Percentiles rank a stretch among this genome's conserved stretches.
Conservation (phyloP, 2,113 vertebrate species). For the Mugil cephalus region DNA sequence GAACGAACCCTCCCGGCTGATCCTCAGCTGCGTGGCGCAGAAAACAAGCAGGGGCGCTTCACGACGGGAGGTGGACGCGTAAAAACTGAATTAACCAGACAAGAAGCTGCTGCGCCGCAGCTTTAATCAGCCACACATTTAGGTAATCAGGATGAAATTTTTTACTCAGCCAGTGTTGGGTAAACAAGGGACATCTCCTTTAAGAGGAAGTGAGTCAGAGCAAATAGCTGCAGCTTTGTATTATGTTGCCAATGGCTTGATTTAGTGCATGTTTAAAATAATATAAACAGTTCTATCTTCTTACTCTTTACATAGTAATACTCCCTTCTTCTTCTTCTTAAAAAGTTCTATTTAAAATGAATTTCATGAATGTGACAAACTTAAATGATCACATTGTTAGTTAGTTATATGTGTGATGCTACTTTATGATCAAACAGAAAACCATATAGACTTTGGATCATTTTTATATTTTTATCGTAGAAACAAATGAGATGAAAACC, state of each 20-base stretch:
- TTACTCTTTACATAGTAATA: no score
- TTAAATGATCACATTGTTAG: no score
- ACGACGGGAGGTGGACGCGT: background rate
- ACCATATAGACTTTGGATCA: background rate
- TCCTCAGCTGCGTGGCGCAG: conserved; percentile 40
- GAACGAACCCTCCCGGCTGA: conserved; percentile 52
- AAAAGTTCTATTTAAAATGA: no score
- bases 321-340: no score
- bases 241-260: no score
- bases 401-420: background rate
- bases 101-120: background rate
- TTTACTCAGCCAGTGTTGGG: background rate
- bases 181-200: background rate
- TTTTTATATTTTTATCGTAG: no score
- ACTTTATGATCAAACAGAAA: background rate
- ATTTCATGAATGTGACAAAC: no score
- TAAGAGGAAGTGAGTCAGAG: no score
- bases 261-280: background rate
- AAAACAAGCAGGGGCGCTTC: conserved; percentile 10
- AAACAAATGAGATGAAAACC: no score
- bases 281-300: background rate
- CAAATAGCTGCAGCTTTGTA: background rate
- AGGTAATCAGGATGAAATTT: background rate
- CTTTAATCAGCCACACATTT: conserved; percentile 2
- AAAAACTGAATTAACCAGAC: conserved; percentile 11